Conservation (phyloP, 2,888 invertebrate genomes). For the Galeruca laticollis region DNA sequence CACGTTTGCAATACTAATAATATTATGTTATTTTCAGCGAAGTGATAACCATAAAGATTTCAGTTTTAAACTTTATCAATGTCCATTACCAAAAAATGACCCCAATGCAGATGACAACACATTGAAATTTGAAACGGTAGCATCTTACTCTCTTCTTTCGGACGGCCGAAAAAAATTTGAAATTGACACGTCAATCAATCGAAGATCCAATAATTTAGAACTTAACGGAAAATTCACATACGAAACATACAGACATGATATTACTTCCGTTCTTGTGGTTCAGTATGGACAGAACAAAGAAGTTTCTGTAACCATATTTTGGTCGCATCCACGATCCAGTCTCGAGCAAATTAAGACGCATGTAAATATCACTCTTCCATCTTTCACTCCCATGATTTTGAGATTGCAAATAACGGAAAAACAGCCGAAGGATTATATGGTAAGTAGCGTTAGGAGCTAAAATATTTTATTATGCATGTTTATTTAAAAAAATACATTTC, state of each 20-base stretch:
- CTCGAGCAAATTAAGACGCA: constrained; percentile 78
- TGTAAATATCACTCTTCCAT: constrained; percentile 80
- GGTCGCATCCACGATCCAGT: constrained; percentile 76
- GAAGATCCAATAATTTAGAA: constrained; percentile 77
- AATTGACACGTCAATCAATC: constrained; percentile 73
- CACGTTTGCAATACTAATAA: constrained; percentile 8
- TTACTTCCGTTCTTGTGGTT: constrained; percentile 69
- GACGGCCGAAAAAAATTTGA: constrained; percentile 72
- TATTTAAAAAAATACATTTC: not conserved
- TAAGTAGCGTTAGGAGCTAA: constrained; percentile 62
- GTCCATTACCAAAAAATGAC: constrained; percentile 71
- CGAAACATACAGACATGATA: constrained; percentile 69
- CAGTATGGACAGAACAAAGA: constrained; percentile 74
- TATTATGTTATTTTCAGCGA: constrained; percentile 67
- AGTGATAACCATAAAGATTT: constrained; percentile 80
- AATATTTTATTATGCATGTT: not conserved
- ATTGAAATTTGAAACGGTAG: constrained; percentile 72
- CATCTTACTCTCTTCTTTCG: constrained; percentile 63
- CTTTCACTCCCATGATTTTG: constrained; percentile 77
- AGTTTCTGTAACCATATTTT: constrained; percentile 70
- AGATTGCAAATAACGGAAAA: constrained; percentile 78
- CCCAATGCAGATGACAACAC: constrained; percentile 69
- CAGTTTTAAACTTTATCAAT: constrained; percentile 77
- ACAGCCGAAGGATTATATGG: constrained; percentile 76
- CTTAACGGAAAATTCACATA: constrained; percentile 72